A percentile compares a stretch with the other conserved stretches of the same genome.
These are phyloP conservation scores for Heliothis virescens DNA, from an alignment of 1,140 invertebrate genomes.

Conservation along the genomic window DNA sequence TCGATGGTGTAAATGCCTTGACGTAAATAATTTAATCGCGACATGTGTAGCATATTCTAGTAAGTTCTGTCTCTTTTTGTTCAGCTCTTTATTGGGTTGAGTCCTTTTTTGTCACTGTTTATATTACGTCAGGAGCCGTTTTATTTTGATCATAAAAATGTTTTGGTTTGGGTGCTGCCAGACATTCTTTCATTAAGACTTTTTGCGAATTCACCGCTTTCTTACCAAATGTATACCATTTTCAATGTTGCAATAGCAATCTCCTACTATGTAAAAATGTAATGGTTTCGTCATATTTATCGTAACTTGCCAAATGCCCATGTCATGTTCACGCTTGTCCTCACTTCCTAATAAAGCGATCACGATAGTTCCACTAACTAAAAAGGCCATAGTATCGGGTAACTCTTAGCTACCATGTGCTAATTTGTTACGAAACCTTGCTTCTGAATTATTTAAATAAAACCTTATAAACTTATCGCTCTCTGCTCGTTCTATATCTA, in stretches of 20 bases:
- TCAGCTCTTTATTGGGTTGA: slow-evolving; percentile 3
- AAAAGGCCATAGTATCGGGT: slow-evolving; percentile 62
- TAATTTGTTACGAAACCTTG: slow-evolving; percentile 65
- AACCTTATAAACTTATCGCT: slow-evolving; percentile 14
- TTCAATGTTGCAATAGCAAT: background rate
- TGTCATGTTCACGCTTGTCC: slow-evolving; percentile 51
- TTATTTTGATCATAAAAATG: slow-evolving; percentile 9
- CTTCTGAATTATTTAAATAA: slow-evolving; percentile 8
- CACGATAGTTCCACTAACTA: slow-evolving; percentile 66
- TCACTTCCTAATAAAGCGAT: slow-evolving; percentile 68
- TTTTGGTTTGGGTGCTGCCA: background rate
- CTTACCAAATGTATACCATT: background rate
- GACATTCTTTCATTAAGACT: background rate
- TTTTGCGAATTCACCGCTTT: background rate
- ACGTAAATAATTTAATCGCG: slow-evolving; percentile 42
- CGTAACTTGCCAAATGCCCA: slow-evolving; percentile 53
- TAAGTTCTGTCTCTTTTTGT: slow-evolving; percentile 36
- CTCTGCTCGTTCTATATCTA: background rate
- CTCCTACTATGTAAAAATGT: background rate
- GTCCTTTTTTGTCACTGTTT: slow-evolving; percentile 20
- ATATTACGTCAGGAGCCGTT: background rate
- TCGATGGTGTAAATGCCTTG: slow-evolving; percentile 34
- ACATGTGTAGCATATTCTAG: slow-evolving; percentile 41
- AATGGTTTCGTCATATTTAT: slow-evolving; percentile 40
- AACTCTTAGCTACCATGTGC: slow-evolving; percentile 61